These are phyloP conservation scores for Clupea harengus DNA, from an alignment of 2,113 vertebrate genomes.

Conservation along the genomic window DNA sequence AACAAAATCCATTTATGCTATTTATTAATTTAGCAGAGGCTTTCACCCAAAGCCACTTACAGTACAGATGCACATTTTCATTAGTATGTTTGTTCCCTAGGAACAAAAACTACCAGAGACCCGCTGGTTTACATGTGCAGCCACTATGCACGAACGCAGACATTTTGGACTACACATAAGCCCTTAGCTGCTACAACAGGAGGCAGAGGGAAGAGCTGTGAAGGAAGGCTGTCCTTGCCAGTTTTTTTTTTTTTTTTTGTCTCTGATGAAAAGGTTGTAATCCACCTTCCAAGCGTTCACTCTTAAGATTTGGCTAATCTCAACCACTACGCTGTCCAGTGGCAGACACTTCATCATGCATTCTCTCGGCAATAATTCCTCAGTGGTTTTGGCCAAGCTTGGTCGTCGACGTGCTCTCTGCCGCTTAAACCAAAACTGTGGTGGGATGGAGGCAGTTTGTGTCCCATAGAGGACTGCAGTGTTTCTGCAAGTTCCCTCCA, in stretches of 20 bases:
- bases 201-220: not conserved
- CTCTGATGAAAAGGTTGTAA: not conserved
- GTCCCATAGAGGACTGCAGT: not conserved
- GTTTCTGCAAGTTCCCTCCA: not conserved
- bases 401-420: not conserved
- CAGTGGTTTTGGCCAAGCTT: not conserved
- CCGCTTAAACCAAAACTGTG: not conserved
- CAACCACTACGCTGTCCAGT: not conserved
- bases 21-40: too few species aligned
- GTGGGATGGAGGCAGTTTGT: not conserved
- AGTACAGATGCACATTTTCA: too few species aligned
- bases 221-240: not conserved
- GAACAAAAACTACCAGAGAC: too few species aligned
- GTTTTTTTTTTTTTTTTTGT: not conserved
- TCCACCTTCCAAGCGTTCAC: not conserved
- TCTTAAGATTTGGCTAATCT: not conserved
- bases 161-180: too few species aligned
- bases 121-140: too few species aligned
- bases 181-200: not conserved
- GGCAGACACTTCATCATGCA: slow-evolving; percentile 1
- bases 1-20: too few species aligned
- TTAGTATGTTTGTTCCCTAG: too few species aligned
- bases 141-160: too few species aligned
- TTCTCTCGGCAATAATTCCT: not conserved
- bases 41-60: too few species aligned